Percentiles rank a stretch among this genome's conserved stretches.
Evolutionary conservation across 2,797 vertebrate genomes (phyloP).

Genomic region (Falco columbarius): DNA sequence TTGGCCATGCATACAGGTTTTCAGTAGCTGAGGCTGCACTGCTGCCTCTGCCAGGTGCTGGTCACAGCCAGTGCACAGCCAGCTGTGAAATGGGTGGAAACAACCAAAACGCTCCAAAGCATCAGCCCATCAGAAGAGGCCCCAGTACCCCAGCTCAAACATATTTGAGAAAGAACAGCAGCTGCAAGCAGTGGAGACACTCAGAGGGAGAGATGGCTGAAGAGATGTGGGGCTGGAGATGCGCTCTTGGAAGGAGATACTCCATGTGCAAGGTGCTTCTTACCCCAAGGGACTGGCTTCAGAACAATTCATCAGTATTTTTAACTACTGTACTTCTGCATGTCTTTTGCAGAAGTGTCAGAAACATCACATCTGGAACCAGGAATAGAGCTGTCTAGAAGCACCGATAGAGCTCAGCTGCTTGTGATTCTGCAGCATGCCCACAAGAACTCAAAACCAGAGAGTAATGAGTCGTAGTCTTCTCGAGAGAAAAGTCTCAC

Average conservation of each 20-base stretch:
- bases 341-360: not conserved
- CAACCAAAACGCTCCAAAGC: not conserved
- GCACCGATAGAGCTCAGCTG: not conserved
- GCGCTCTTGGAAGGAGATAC: not conserved
- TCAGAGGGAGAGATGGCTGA: not conserved
- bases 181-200: not conserved
- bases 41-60: not conserved
- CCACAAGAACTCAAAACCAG: not conserved
- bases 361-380: not conserved
- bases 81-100: not conserved
- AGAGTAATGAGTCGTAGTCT: not conserved
- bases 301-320: not conserved
- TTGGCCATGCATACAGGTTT: not conserved
- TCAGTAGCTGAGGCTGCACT: not conserved
- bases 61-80: not conserved
- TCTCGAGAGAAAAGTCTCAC: not conserved
- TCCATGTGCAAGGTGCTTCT: not conserved
- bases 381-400: not conserved
- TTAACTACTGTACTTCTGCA: not conserved
- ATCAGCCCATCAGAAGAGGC: not conserved
- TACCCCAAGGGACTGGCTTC: not conserved
- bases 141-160: not conserved
- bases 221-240: not conserved
- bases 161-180: not conserved
- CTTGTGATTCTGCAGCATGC: not conserved